Evolutionary conservation across 2,888 invertebrate species (phyloP).

Genomic region (Macrophya annulata): DNA sequence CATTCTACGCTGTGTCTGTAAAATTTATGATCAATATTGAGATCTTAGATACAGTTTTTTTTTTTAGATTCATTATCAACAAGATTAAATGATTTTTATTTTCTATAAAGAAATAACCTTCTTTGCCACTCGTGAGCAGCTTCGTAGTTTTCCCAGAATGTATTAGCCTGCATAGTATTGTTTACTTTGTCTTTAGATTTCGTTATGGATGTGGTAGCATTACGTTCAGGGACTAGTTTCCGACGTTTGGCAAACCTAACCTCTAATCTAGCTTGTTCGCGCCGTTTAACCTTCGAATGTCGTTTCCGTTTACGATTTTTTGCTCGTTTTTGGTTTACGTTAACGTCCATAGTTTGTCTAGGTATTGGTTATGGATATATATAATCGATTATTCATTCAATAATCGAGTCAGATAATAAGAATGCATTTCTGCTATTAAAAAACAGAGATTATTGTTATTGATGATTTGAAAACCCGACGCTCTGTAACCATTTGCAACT

Average conservation of each 20-base stretch:
- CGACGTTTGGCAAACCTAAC: constrained; percentile 69
- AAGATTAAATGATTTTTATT: not conserved
- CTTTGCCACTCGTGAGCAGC: constrained; percentile 75
- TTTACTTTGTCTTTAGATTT: constrained; percentile 59
- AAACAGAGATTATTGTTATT: not conserved
- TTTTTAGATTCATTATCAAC: constrained; percentile 3
- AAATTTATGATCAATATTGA: constrained; percentile 36
- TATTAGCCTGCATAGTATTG: constrained; percentile 71
- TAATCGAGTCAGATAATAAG: not conserved
- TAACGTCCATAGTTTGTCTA: constrained; percentile 27
- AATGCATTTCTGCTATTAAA: not conserved
- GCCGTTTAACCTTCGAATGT: constrained; percentile 66
- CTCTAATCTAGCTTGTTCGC: constrained; percentile 69
- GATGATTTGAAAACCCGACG: not conserved
- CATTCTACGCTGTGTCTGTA: constrained; percentile 74
- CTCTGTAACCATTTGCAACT: not conserved
- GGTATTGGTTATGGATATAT: not conserved
- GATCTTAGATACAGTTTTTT: not conserved
- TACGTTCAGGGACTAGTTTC: constrained; percentile 58
- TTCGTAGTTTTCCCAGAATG: constrained; percentile 77
- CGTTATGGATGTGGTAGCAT: constrained; percentile 52
- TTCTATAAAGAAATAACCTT: constrained; percentile 65
- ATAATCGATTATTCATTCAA: constrained; percentile 7
- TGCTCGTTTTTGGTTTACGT: constrained; percentile 64
- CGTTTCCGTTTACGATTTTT: constrained; percentile 68